These are phyloP conservation scores for Turdus rufiventris DNA, from an alignment of 2,113 vertebrate species.

Conservation along the genomic window DNA sequence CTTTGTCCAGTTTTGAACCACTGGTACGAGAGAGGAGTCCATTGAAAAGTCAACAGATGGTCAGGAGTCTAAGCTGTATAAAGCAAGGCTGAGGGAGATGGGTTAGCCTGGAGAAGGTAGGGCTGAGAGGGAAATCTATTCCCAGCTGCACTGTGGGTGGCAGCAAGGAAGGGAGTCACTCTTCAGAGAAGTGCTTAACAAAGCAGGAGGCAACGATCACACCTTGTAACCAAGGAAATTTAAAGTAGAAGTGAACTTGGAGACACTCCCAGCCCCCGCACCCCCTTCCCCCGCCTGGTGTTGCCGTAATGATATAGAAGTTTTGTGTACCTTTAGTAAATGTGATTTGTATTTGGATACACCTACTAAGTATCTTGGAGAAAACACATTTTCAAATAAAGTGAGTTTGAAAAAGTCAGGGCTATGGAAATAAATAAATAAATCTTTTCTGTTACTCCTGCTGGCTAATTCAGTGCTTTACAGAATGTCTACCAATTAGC, in stretches of 20 bases:
- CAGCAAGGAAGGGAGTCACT: background rate
- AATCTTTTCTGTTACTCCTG: background rate
- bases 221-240: background rate
- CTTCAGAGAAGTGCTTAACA: background rate
- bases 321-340: background rate
- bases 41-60: background rate
- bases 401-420: background rate
- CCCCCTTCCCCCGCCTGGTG: fast-evolving
- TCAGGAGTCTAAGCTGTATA: background rate
- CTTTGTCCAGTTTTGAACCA: background rate
- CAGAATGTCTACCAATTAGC: background rate
- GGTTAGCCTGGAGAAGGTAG: background rate
- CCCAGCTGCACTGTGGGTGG: background rate
- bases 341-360: background rate
- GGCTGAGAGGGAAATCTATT: background rate
- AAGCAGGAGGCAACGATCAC: background rate
- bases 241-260: background rate
- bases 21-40: background rate
- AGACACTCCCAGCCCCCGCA: background rate
- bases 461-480: background rate
- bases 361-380: background rate
- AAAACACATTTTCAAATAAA: background rate
- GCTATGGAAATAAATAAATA: background rate
- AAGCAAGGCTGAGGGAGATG: background rate
- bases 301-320: background rate